Percentiles rank a stretch among this genome's conserved stretches.
Evolutionary conservation across 2,797 vertebrate genomes (phyloP).

Genomic region (Sardinella longiceps): DNA sequence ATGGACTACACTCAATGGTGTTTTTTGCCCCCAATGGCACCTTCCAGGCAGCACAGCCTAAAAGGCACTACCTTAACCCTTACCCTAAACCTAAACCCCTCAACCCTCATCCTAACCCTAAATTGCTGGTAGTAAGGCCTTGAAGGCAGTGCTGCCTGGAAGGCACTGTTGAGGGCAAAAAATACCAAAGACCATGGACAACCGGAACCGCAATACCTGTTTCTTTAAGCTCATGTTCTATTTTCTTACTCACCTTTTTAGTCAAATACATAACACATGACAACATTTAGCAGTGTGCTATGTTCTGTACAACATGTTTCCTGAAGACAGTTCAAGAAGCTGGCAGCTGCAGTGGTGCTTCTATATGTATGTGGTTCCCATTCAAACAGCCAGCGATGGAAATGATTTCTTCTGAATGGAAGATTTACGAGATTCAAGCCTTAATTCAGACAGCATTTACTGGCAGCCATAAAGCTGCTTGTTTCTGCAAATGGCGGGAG

Average conservation of each 20-base stretch:
- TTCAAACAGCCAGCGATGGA: background rate
- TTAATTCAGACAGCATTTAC: constrained; percentile 43
- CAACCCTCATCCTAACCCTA: no score
- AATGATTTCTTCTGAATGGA: constrained; percentile 24
- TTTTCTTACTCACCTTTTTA: background rate
- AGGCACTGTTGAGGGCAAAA: no score
- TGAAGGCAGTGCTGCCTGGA: no score
- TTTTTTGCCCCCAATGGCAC: no score
- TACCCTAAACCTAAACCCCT: no score
- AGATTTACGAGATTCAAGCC: constrained; percentile 27
- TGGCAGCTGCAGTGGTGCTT: background rate
- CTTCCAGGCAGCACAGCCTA: no score
- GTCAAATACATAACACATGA: background rate
- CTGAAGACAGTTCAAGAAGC: background rate
- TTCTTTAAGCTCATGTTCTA: background rate
- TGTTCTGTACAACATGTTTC: background rate
- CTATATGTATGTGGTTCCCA: background rate
- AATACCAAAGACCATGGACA: no score
- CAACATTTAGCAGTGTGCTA: background rate
- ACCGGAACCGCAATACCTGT: background rate
- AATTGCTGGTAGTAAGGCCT: no score
- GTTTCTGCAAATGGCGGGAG: constrained; percentile 15
- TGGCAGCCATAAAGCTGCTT: constrained; percentile 39
- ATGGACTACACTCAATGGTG: no score
- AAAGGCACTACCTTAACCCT: no score